These are phyloP conservation scores for Noctua janthe DNA, from an alignment of 2,888 invertebrate species.

Conservation along the genomic window DNA sequence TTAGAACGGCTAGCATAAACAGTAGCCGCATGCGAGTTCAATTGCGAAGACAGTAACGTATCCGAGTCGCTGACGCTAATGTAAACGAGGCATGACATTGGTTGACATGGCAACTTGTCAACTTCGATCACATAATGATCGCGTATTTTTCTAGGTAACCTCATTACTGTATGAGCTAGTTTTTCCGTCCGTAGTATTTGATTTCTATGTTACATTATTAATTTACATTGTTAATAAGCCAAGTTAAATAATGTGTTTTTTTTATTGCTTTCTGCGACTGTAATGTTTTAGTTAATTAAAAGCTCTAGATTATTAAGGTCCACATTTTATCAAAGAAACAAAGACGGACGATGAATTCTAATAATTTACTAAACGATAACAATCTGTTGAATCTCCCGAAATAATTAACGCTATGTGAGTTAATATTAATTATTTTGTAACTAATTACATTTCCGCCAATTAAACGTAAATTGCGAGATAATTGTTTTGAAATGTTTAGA, in stretches of 20 bases:
- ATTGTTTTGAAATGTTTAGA: constrained; percentile 14
- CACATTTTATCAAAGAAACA: constrained; percentile 20
- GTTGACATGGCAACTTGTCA: constrained; percentile 31
- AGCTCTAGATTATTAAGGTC: neutral
- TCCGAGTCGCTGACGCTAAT: constrained; percentile 18
- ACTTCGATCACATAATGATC: constrained; percentile 28
- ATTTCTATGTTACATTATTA: neutral
- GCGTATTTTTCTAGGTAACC: constrained; percentile 3
- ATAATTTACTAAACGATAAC: constrained; percentile 16
- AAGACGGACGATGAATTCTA: neutral
- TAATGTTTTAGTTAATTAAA: constrained; percentile 11
- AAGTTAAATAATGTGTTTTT: neutral
- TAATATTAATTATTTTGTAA: constrained; percentile 33
- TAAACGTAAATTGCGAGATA: constrained; percentile 8
- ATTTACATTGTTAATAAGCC: neutral
- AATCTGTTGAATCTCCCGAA: constrained; percentile 34
- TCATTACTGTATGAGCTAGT: constrained; percentile 8
- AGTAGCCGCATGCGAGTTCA: constrained; percentile 20
- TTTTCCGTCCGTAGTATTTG: neutral
- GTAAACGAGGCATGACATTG: constrained; percentile 33
- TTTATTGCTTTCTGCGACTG: neutral
- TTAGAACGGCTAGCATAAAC: constrained; percentile 26
- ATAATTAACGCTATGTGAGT: constrained; percentile 27
- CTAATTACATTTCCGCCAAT: constrained; percentile 33
- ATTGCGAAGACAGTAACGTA: constrained; percentile 29